Evolutionary conservation across 2,888 invertebrate genomes (phyloP), one percentile per base, ranked within the genome.

Genomic region (Tinea trinotella): DNA sequence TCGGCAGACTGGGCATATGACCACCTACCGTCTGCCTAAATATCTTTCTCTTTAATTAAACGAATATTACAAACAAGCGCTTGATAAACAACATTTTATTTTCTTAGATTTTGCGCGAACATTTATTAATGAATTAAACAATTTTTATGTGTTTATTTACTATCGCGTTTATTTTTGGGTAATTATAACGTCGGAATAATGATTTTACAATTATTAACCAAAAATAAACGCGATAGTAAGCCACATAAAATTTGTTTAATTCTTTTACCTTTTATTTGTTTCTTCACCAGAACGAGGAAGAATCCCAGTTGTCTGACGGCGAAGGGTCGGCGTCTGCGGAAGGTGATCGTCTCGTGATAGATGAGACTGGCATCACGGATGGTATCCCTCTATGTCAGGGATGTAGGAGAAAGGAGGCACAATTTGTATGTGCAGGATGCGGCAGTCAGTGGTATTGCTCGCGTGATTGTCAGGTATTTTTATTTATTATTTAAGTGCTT

Each of bases 381-480:
- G 87, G 83, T 58, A 88, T 92, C 59, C 93, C 94, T 53, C 89
- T 91, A 61, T 96, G 96, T 75, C 95, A 95, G 88, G 94, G 95
- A 60, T 96, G 96, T 73, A 90, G 93, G 62, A 89, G 91, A 56
- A 89, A 91, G 59, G 89, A 92, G 64, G 95, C 95, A 57, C 94
- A 93, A 80, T 96, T 93, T 70, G 94, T 95, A 44, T 96, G 96
- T 73, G 95, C 95, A 46, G 95, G 94, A 52, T 96, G 96, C 74
- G 93, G 93, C 60, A 94, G 94, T 80, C 95, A 95, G 82, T 97
- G 96, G 96, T 97, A 97, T 77, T 97, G 97, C 88, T 95, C 95
- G 69, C 88, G 95, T 55, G 93, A 94, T 60, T 97, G 97, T 74
- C 97, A 97, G 92, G 96, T 96, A 77, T 19, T 24, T 7, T 9